Percentiles rank a stretch among this genome's conserved stretches.
These are phyloP conservation scores for Centropus unirufus DNA, from an alignment of 2,113 vertebrate genomes.

Conservation along the genomic window DNA sequence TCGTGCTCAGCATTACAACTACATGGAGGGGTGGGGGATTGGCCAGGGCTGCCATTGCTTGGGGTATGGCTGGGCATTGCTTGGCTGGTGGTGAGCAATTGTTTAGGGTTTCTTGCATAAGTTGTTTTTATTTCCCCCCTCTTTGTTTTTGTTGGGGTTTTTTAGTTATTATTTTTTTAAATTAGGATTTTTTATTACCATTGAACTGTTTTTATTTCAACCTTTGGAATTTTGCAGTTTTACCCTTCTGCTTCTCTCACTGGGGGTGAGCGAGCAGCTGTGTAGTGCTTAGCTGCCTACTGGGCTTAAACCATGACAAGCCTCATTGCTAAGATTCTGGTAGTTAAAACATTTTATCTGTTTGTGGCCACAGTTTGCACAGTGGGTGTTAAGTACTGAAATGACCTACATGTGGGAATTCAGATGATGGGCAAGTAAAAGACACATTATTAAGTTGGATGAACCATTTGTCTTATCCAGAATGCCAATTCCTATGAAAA, in stretches of 20 bases:
- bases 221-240: neutral
- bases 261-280: neutral
- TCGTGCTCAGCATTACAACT: neutral
- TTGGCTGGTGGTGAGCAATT: neutral
- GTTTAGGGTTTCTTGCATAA: neutral
- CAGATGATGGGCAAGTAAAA: neutral
- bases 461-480: neutral
- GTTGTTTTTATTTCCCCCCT: neutral
- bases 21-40: neutral
- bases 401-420: neutral
- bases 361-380: neutral
- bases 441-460: neutral
- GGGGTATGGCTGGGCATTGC: neutral
- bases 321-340: neutral
- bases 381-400: slow-evolving; percentile 11
- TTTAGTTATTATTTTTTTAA: neutral
- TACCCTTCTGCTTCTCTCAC: neutral
- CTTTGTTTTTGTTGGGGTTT: too few species aligned
- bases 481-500: neutral
- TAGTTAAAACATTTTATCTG: neutral
- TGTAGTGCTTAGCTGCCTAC: neutral
- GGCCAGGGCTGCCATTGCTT: neutral
- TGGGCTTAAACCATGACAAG: neutral
- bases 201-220: neutral
- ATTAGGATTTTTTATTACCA: too few species aligned